Evolutionary conservation across 2,113 vertebrate genomes (phyloP), one percentile per base, ranked within the genome.

Genomic region (Centrocercus urophasianus): DNA sequence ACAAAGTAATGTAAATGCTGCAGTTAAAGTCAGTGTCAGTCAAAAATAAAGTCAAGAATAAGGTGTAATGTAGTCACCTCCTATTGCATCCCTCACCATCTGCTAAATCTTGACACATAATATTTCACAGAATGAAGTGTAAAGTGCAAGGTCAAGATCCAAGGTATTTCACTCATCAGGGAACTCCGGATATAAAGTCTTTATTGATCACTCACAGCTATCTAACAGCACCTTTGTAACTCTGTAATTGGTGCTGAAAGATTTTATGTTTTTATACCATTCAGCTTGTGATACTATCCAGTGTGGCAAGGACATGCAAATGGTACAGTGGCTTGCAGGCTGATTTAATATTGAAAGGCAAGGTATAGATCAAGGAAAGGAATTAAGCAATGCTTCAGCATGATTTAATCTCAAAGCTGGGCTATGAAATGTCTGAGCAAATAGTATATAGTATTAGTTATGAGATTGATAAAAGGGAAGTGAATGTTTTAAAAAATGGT

Each of bases 91-190:
- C 27, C 45, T 83, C 73, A 94, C 79, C 83, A 88, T 88, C 90
- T 96, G 84, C 64, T 94, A 1, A 22, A 32, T 73, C 64, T 80
- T 85, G 94, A 88, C 87, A 83, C 19, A 74, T 13, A 66, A 65
- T 89, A 42, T 60, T 77, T 88, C 86, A 92, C 64, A 87, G 67
- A 93, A 83, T 43, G 60, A 93, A 86, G 74, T 34, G 81, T 72
- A 71, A 94, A 93, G 84, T 85, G 56, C 78, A 80, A 87, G 89
- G 75, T 92, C 82, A 92, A 80, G 87, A 93, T 45, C 25, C 64
- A 86, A 88, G 59, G 36, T 89, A 74, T 83, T 91, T 91, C 78
- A 48, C 32, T 90, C 72, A 43, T 63, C 5, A 3, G 54, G 43
- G 50, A 93, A 86, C 45, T 83, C 75, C 85, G 80, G 50, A 86